Percentiles rank a stretch among this genome's conserved stretches.
Evolutionary conservation across 2,888 invertebrate species (phyloP).

Genomic region (Noctua janthe): DNA sequence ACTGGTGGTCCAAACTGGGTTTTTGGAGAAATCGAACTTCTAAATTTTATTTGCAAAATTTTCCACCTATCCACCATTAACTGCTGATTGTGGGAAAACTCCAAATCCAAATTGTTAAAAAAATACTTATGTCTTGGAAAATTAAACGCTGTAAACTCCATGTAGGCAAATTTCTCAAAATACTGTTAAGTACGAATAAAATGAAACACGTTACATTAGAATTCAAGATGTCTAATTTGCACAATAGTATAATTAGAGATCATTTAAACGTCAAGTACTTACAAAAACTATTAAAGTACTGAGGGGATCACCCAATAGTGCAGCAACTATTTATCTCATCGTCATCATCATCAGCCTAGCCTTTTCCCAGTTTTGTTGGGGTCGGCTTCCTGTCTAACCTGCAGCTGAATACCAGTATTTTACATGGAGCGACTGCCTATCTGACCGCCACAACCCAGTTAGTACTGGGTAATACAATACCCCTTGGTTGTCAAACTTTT

Average conservation of each 20-base stretch:
- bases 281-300: slow-evolving; percentile 6
- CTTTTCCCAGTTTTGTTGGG: too few relatives aligned
- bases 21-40: too few relatives aligned
- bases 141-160: background rate
- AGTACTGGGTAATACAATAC: too few relatives aligned
- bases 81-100: background rate
- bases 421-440: too few relatives aligned
- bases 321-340: slow-evolving; percentile 15
- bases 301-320: slow-evolving; percentile 48
- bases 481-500: too few relatives aligned
- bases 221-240: background rate
- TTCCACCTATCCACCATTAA: background rate
- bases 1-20: too few relatives aligned
- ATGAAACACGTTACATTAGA: background rate
- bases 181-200: background rate
- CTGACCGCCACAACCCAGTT: too few relatives aligned
- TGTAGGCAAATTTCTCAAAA: too few relatives aligned
- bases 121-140: background rate
- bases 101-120: background rate
- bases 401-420: too few relatives aligned
- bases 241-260: background rate
- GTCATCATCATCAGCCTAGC: too few relatives aligned
- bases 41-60: background rate
- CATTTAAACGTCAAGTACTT: slow-evolving; percentile 16
- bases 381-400: too few relatives aligned